Evolutionary conservation across 2,888 invertebrate species (phyloP).

Genomic region (Hoplodrina ambigua): DNA sequence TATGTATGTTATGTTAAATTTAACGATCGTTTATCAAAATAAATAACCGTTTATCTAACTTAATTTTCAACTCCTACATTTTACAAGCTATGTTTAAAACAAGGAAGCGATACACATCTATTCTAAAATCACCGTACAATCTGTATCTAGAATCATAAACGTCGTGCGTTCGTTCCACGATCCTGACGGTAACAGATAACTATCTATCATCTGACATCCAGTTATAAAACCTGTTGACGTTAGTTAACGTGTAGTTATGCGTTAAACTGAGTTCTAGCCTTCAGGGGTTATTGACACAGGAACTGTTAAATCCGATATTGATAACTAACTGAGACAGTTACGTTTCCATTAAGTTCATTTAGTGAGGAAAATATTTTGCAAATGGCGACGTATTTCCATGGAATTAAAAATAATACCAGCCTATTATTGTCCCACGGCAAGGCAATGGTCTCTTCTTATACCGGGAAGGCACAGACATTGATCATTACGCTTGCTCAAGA

Average conservation of each 20-base stretch:
- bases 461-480: too few species aligned
- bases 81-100: constrained; percentile 18
- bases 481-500: too few species aligned
- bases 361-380: neutral
- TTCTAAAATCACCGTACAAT: constrained; percentile 47
- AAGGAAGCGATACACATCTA: constrained; percentile 45
- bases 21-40: constrained; percentile 10
- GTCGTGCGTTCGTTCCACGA: constrained; percentile 29
- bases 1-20: too few species aligned
- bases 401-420: too few species aligned
- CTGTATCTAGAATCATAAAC: constrained; percentile 43
- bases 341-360: neutral
- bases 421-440: too few species aligned
- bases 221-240: constrained; percentile 58
- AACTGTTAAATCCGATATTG: constrained; percentile 2
- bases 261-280: constrained; percentile 26
- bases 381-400: neutral
- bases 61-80: neutral
- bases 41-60: constrained; percentile 6
- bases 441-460: too few species aligned
- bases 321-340: constrained; percentile 4
- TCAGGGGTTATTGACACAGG: constrained; percentile 15
- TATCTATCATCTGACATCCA: constrained; percentile 53
- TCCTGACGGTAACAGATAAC: constrained; percentile 48
- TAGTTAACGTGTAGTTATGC: constrained; percentile 35